Conservation (phyloP, 2,888 invertebrate species). For the Phaonia tiefii region DNA sequence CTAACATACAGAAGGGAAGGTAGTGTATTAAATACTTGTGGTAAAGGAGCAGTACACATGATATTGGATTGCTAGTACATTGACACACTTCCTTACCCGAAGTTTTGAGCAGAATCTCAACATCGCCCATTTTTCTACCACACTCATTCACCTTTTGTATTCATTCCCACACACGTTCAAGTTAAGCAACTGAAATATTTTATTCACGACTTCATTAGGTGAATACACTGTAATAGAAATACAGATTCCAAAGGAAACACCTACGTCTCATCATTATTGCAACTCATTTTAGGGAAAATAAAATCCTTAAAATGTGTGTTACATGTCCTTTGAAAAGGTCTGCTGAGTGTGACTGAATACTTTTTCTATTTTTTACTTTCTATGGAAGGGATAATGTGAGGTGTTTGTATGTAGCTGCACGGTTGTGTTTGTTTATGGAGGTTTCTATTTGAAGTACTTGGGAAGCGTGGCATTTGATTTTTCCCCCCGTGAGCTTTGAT, state of each 20-base stretch:
- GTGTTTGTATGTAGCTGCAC: no score
- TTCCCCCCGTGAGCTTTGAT: no score
- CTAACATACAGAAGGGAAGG: no score
- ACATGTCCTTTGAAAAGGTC: constrained; percentile 50
- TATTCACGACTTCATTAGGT: constrained; percentile 67
- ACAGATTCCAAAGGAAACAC: background rate
- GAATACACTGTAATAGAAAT: constrained; percentile 38
- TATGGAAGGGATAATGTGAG: background rate
- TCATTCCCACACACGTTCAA: constrained; percentile 43
- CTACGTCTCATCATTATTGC: background rate
- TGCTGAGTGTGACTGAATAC: constrained; percentile 26
- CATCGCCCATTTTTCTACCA: constrained; percentile 7
- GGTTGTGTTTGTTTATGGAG: no score
- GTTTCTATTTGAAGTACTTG: constrained; percentile 8
- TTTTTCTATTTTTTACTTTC: constrained; percentile 13
- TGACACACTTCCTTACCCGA: background rate
- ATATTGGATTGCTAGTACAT: no score
- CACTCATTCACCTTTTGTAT: background rate
- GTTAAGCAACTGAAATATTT: constrained; percentile 64
- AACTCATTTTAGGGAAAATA: constrained; percentile 22
- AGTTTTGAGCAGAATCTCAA: constrained; percentile 27
- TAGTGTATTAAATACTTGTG: no score
- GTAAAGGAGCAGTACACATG: no score
- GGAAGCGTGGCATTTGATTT: background rate
- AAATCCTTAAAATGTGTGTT: constrained; percentile 12